phyloP scores from a whole-genome alignment of 2,888 invertebrate genomes.

The Platycnemis pennipes region DNA sequence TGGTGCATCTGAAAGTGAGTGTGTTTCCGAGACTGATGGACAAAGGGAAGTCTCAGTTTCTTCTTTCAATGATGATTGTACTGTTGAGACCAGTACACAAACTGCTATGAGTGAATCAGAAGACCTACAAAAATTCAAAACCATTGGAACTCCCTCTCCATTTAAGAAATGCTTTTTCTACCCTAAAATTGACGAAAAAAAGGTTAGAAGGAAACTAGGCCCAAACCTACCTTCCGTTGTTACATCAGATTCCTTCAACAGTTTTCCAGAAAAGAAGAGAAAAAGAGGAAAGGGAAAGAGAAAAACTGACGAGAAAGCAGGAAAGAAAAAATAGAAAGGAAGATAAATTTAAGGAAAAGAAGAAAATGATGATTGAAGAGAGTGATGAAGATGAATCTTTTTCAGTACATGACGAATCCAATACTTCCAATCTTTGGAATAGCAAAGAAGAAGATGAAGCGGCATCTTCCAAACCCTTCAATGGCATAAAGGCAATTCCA shows the following conservation, averaged over 20 bases:
- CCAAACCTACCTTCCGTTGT: not conserved
- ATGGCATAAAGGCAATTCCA: not conserved
- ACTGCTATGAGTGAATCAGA: not conserved
- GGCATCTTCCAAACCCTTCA: not conserved
- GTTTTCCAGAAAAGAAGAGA: not conserved
- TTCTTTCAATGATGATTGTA: no score
- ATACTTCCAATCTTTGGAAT: not conserved
- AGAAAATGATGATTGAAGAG: not conserved
- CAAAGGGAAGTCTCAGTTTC: not conserved
- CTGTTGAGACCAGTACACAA: not conserved
- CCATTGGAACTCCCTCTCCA: not conserved
- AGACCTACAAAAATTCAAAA: not conserved
- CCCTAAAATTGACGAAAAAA: not conserved
- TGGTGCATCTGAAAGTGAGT: not conserved
- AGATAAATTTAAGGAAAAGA: slow-evolving; percentile 1
- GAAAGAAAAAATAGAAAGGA: not conserved
- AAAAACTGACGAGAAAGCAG: slow-evolving; percentile 11
- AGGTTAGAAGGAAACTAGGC: not conserved
- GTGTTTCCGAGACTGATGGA: slow-evolving; percentile 18
- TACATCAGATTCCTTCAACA: not conserved
- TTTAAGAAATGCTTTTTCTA: slow-evolving; percentile 1
- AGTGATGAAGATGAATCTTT: not conserved
- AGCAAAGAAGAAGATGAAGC: not conserved
- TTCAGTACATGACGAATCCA: not conserved
- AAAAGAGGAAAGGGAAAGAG: slow-evolving; percentile 2